These are phyloP conservation scores for Ceratina japonica DNA, from an alignment of 1,140 invertebrate species.

Conservation along the genomic window DNA sequence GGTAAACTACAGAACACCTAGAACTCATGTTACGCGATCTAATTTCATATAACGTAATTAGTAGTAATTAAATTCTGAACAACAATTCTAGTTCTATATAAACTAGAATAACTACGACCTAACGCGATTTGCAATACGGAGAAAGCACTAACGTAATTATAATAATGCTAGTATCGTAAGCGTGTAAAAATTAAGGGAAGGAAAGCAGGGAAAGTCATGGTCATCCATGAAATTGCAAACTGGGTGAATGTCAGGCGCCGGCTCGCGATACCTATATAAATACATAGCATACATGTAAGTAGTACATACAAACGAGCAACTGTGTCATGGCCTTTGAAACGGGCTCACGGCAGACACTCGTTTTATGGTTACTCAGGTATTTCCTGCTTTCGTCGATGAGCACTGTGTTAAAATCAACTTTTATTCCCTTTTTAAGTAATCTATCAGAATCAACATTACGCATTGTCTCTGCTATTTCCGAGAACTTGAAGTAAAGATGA, in stretches of 20 bases:
- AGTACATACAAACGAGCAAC: constrained; percentile 50
- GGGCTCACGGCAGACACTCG: neutral
- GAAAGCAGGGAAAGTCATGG: constrained; percentile 4
- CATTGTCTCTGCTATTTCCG: too few relatives aligned
- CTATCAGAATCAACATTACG: neutral
- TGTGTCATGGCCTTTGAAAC: constrained; percentile 57
- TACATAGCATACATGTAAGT: neutral
- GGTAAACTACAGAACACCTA: neutral
- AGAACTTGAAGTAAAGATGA: too few relatives aligned
- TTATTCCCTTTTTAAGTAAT: too few relatives aligned
- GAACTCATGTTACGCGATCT: neutral
- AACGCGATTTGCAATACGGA: too few relatives aligned
- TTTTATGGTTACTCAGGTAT: neutral
- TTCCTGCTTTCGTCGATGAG: neutral
- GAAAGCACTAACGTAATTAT: too few relatives aligned
- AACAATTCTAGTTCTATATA: neutral
- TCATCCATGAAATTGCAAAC: constrained; percentile 48
- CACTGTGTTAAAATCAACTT: neutral
- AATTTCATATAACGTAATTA: neutral
- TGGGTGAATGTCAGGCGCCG: constrained; percentile 62
- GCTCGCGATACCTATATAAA: neutral
- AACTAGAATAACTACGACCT: too few relatives aligned
- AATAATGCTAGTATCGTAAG: too few relatives aligned
- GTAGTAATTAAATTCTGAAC: neutral
- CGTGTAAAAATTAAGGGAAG: constrained; percentile 2